A percentile compares a stretch with the other conserved stretches of the same genome.
These are phyloP conservation scores for Dromiciops gliroides DNA, from an alignment of 2,113 vertebrate genomes.

Conservation along the genomic window DNA sequence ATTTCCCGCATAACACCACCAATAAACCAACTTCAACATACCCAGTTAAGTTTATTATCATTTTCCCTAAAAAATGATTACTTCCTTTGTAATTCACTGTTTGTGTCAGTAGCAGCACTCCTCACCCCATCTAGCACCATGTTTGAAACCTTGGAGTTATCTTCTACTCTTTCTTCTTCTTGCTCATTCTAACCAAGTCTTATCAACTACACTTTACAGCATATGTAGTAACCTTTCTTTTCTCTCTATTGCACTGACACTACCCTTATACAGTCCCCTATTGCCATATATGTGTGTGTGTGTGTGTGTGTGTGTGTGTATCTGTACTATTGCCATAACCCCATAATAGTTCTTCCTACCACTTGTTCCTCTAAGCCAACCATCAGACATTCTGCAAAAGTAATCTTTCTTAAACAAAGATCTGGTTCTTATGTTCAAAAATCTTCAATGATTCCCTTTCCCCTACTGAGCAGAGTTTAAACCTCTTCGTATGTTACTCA, in stretches of 20 bases:
- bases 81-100: not conserved
- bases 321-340: not conserved
- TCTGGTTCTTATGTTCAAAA: not conserved
- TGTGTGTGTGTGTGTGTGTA: too few species aligned
- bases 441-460: not conserved
- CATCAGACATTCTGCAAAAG: not conserved
- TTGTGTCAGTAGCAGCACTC: not conserved
- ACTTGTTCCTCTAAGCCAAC: not conserved
- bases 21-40: not conserved
- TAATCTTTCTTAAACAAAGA: not conserved
- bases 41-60: not conserved
- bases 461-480: not conserved
- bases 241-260: not conserved
- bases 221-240: not conserved
- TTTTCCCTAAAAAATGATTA: not conserved
- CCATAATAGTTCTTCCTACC: not conserved
- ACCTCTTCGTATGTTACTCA: not conserved
- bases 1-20: too few species aligned
- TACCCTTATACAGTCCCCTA: not conserved
- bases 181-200: not conserved
- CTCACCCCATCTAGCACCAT: not conserved
- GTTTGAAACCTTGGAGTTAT: not conserved
- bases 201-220: not conserved
- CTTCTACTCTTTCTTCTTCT: not conserved
- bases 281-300: too few species aligned